These are phyloP conservation scores for Solen grandis DNA, from an alignment of 1,140 invertebrate species.

Conservation along the genomic window DNA sequence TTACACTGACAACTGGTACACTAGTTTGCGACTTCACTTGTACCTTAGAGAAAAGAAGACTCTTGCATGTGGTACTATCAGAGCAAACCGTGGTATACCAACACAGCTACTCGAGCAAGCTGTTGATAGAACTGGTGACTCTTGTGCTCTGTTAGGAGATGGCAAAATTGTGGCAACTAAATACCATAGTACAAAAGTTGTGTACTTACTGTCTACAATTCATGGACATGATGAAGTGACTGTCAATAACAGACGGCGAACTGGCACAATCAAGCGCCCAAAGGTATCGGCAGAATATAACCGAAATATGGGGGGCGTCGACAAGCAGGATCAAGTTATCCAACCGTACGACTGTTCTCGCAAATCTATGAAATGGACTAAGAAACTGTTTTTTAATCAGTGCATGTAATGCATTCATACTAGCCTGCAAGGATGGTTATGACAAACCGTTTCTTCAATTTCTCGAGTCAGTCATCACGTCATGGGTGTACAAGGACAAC, in stretches of 20 bases:
- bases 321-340: conserved; percentile 17
- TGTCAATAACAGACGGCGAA: conserved; percentile 21
- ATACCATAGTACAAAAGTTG: conserved; percentile 44
- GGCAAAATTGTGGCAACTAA: conserved; percentile 27
- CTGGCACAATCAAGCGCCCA: conserved; percentile 29
- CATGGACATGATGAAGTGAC: conserved; percentile 39
- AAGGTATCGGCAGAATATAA: conserved; percentile 10
- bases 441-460: conserved; percentile 12
- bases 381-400: conserved; percentile 22
- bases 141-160: conserved; percentile 29
- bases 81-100: conserved; percentile 1
- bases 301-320: conserved; percentile 26
- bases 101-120: conserved; percentile 2
- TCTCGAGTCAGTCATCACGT: conserved; percentile 14
- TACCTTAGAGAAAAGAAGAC: conserved; percentile 6
- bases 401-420: background rate
- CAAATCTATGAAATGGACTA: conserved; percentile 26
- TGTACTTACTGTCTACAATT: conserved; percentile 34
- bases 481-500: conserved; percentile 14
- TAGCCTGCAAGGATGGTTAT: conserved; percentile 10
- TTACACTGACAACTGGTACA: conserved; percentile 42
- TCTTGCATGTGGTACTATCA: conserved; percentile 25
- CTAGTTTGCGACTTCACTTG: conserved; percentile 14
- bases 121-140: too few species aligned
- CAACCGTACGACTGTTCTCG: conserved; percentile 5